phyloP scores from a whole-genome alignment of 2,113 vertebrate genomes.

The Brachyhypopomus gauderio region DNA sequence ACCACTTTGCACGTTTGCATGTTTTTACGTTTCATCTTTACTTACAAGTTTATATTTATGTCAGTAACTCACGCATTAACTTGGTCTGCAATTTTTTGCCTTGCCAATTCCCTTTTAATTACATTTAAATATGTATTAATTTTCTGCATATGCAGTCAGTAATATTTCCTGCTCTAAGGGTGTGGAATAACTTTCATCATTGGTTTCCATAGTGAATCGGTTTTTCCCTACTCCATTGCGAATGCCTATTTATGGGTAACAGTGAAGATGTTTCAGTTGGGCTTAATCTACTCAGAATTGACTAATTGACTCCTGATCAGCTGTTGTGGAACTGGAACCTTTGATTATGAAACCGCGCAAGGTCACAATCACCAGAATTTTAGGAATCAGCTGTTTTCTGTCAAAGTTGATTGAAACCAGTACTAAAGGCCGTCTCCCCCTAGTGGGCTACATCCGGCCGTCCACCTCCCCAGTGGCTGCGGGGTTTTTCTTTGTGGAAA shows the following conservation, averaged over 20 bases:
- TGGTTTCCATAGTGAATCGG: neutral
- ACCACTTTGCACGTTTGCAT: too few relatives aligned
- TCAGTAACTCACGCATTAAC: neutral
- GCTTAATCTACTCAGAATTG: too few relatives aligned
- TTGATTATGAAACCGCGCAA: too few relatives aligned
- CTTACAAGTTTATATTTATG: neutral
- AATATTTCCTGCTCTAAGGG: conserved; percentile 1
- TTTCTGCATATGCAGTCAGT: neutral
- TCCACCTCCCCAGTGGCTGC: too few relatives aligned
- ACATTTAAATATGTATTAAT: neutral
- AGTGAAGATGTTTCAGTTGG: neutral
- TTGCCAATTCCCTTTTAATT: neutral
- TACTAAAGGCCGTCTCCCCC: too few relatives aligned
- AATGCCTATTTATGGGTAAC: neutral
- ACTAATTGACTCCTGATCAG: too few relatives aligned
- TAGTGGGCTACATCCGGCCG: too few relatives aligned
- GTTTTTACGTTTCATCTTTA: neutral
- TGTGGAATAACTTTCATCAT: neutral
- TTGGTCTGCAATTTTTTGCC: neutral
- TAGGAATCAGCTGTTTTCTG: too few relatives aligned
- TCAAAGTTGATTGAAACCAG: too few relatives aligned
- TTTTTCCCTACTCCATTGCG: neutral
- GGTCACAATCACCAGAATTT: too few relatives aligned
- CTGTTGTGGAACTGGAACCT: too few relatives aligned
- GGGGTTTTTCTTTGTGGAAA: too few relatives aligned